Conservation (phyloP, 2,888 invertebrate species). For the Tachystola acroxantha region DNA sequence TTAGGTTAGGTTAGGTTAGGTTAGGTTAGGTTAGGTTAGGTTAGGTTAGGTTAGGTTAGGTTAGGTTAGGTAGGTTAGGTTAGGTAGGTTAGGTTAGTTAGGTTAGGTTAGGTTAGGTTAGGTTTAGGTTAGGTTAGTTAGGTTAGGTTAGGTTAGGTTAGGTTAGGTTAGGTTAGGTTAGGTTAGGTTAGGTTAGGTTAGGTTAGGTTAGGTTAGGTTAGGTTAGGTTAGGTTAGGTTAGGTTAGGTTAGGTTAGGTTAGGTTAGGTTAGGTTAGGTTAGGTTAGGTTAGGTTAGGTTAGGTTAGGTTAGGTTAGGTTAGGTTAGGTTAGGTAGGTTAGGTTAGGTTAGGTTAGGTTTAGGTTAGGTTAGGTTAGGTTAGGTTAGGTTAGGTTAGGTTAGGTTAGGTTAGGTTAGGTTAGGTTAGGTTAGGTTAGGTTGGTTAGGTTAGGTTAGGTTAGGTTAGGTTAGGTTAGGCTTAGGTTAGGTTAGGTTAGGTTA, state of each 20-base stretch:
- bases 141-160: slow-evolving; percentile 16
- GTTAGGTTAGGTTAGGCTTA: too few relatives aligned
- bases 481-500: slow-evolving; percentile 14
- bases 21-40: slow-evolving; percentile 16
- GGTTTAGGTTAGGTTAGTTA: too few relatives aligned
- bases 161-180: slow-evolving; percentile 16
- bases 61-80: too few relatives aligned
- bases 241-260: slow-evolving; percentile 16
- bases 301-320: slow-evolving; percentile 18
- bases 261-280: slow-evolving; percentile 13
- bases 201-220: slow-evolving; percentile 14
- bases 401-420: slow-evolving; percentile 22
- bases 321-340: too few relatives aligned
- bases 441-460: too few relatives aligned
- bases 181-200: slow-evolving; percentile 14
- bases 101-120: too few relatives aligned
- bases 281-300: slow-evolving; percentile 15
- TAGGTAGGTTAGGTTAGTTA: too few relatives aligned
- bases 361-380: too few relatives aligned
- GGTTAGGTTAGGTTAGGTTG: slow-evolving; percentile 14
- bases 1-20: slow-evolving; percentile 15
- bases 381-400: slow-evolving; percentile 19
- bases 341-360: too few relatives aligned
- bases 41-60: slow-evolving; percentile 15
- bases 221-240: slow-evolving; percentile 16